Percentiles rank a stretch among this genome's conserved stretches.
phyloP scores from a whole-genome alignment of 2,797 vertebrate genomes.

The Heteromormyrus szaboi region DNA sequence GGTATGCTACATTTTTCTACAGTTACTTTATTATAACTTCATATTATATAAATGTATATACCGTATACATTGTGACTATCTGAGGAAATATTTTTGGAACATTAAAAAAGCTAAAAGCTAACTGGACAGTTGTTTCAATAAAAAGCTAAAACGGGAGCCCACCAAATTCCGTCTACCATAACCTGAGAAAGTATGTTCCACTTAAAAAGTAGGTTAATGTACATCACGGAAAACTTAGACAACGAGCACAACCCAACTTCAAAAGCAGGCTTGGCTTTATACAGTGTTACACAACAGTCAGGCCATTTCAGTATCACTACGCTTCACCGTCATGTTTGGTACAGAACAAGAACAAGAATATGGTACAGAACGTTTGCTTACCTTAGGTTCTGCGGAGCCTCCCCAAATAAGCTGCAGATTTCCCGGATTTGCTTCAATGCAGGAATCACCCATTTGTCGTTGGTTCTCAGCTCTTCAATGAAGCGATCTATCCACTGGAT shows the following conservation, averaged over 20 bases:
- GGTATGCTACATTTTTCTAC: constrained; percentile 56
- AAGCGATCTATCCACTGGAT: constrained; percentile 99
- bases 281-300: neutral
- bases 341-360: neutral
- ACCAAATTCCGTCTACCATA: neutral
- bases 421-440: constrained; percentile 98
- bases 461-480: constrained; percentile 98
- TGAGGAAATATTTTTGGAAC: neutral
- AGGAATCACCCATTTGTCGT: constrained; percentile 99
- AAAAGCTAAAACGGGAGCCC: neutral
- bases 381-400: constrained; percentile 98
- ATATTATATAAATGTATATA: neutral
- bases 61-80: neutral
- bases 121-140: neutral
- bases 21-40: constrained; percentile 26
- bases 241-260: neutral
- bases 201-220: constrained; percentile 3
- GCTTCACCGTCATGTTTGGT: neutral
- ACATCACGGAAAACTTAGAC: neutral
- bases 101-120: neutral
- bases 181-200: constrained; percentile 2
- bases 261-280: neutral
- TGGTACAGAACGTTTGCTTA: constrained; percentile 42
- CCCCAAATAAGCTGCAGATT: constrained; percentile 98
- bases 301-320: neutral